These are phyloP conservation scores for Puffinus mauretanicus DNA, from an alignment of 2,113 vertebrate genomes.

Conservation along the genomic window DNA sequence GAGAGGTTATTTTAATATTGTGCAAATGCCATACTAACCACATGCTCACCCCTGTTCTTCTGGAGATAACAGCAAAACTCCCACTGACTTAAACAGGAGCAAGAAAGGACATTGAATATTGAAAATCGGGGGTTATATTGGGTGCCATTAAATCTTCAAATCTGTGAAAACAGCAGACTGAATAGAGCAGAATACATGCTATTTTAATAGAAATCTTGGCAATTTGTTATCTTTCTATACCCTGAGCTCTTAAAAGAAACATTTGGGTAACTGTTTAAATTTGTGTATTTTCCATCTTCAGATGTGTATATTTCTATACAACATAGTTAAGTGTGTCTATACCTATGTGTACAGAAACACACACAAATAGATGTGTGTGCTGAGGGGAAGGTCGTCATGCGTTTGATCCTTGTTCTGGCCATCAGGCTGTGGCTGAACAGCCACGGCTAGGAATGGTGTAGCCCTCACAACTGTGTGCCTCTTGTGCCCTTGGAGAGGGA, in stretches of 20 bases:
- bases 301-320: neutral
- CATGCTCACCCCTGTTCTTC: constrained; percentile 27
- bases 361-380: too few relatives aligned
- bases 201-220: neutral
- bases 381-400: neutral
- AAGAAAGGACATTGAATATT: neutral
- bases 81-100: constrained; percentile 16
- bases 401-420: neutral
- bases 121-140: neutral
- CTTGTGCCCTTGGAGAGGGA: accelerated
- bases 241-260: neutral
- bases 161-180: constrained; percentile 11
- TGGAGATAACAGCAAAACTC: constrained; percentile 34
- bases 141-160: neutral
- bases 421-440: neutral
- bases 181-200: neutral
- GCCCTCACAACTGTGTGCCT: neutral
- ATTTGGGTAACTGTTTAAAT: neutral
- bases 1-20: constrained; percentile 63
- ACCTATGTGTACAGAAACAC: neutral
- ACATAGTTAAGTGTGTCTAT: too few relatives aligned
- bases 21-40: constrained; percentile 37
- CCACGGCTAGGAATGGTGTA: accelerated
- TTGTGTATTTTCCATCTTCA: neutral
- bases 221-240: neutral